These are phyloP conservation scores for Steatornis caripensis DNA, from an alignment of 2,113 vertebrate genomes.

Conservation along the genomic window DNA sequence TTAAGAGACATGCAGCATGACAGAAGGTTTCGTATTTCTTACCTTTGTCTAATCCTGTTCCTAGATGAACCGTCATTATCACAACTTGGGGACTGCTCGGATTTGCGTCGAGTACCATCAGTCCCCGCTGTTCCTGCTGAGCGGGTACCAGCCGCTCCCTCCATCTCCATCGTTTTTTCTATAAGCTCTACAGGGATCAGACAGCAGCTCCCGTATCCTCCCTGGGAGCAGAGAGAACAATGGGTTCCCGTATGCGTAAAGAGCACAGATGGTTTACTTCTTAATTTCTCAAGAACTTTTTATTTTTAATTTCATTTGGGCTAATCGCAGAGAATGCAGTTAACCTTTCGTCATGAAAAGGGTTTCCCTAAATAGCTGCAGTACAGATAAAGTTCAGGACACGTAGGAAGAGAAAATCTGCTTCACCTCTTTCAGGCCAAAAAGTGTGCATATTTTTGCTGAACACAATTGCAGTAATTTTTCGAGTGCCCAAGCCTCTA, in stretches of 20 bases:
- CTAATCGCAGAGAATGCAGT: neutral
- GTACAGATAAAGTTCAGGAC: neutral
- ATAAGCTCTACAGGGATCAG: neutral
- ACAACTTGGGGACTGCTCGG: neutral
- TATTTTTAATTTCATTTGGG: neutral
- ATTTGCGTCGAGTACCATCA: fast-evolving
- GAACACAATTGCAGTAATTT: neutral
- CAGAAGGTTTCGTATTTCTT: neutral
- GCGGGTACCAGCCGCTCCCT: neutral
- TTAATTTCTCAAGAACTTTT: neutral
- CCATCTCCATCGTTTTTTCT: neutral
- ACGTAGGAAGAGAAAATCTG: neutral
- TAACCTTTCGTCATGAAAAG: neutral
- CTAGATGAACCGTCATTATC: neutral
- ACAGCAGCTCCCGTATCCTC: neutral
- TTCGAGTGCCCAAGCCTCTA: neutral
- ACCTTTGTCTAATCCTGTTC: neutral
- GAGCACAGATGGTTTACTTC: neutral
- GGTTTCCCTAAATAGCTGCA: neutral
- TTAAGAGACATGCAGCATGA: neutral
- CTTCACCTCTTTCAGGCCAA: neutral
- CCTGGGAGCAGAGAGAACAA: neutral
- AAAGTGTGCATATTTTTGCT: neutral
- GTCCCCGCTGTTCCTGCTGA: neutral
- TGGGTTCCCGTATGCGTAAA: neutral